phyloP scores from a whole-genome alignment of 2,888 invertebrate species.

The Pandemis heparana region DNA sequence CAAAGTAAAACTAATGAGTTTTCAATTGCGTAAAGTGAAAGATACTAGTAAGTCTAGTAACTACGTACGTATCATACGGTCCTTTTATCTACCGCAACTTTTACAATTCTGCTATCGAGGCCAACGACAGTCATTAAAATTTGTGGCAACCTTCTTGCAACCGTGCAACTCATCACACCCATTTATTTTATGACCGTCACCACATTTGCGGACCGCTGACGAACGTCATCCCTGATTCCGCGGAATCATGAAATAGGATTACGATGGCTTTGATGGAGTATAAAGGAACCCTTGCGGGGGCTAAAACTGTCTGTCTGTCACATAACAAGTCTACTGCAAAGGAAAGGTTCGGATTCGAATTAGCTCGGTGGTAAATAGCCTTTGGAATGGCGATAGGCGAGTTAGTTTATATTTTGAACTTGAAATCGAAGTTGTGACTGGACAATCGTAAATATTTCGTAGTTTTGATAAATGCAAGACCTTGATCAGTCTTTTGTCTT shows the following conservation, averaged over 20 bases:
- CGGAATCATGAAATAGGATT: constrained; percentile 38
- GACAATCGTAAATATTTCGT: background rate
- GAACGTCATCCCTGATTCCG: constrained; percentile 12
- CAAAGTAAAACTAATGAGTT: background rate
- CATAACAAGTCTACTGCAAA: constrained; percentile 25
- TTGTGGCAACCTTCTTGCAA: background rate
- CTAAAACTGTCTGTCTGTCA: constrained; percentile 38
- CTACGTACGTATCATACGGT: too few relatives aligned
- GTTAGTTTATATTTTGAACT: constrained; percentile 11
- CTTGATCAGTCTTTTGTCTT: background rate
- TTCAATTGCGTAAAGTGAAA: background rate
- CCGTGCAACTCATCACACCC: constrained; percentile 2
- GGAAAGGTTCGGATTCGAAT: constrained; percentile 18
- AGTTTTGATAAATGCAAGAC: background rate
- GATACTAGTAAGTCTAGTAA: background rate
- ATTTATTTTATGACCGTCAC: background rate
- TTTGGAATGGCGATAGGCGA: background rate
- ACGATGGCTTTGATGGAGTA: constrained; percentile 38
- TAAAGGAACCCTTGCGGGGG: constrained; percentile 32
- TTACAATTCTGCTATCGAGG: background rate
- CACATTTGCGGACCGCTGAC: constrained; percentile 24
- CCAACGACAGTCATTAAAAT: background rate
- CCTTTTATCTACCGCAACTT: background rate
- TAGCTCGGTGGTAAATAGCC: constrained; percentile 20
- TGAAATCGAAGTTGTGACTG: background rate